Base-by-base conservation (phyloP, 2,113 vertebrate genomes). In the Antechinus stuartii region DNA sequence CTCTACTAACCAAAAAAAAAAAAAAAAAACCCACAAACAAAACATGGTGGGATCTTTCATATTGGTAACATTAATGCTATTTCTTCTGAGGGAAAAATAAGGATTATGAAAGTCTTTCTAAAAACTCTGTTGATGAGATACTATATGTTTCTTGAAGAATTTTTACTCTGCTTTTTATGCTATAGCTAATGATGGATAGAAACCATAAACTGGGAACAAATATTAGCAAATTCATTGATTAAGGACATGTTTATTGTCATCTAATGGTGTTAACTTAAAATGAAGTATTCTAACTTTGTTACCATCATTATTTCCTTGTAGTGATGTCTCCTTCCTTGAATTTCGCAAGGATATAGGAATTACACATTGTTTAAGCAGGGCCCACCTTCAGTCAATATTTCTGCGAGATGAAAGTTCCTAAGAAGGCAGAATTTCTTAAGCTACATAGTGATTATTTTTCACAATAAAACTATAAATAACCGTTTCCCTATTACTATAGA, bases 311-410 rank as follows among this genome's bases (percentile, higher is more conserved):
- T 84, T 84, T 84, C 6, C 19, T 42, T n/a, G 42, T n/a, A 42
- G 19, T 84, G 6, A 42, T 42, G 16, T 42, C n/a, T 42, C n/a
- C 68, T 84, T 42, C 6, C n/a, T 84, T 84, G n/a, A 84, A 42
- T 84, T 76, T 84, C 68, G 42, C 6, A 22, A 23, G n/a, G n/a
- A 7, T 84, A 16, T 84, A 84, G n/a, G 16, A 84, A 42, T 84
- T 84, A 42, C 19, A 42, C n/a, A 84, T 42, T 84, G 16, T 84
- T 84, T 84, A 84, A 84, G n/a, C 68, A 84, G 4, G n/a, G 6
- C n/a, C n/a, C 68, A 84, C 68, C 68, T 84, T 84, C 68, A 84
- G 68, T 84, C n/a, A 84, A 84, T 84, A 84, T 84, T 84, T 84
- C 22, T 42, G 6, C n/a, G 42, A n/a, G 42, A 84, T 23, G 68